Evolutionary conservation across 2,797 vertebrate species (phyloP).

Genomic region (Pangasius krempfi): DNA sequence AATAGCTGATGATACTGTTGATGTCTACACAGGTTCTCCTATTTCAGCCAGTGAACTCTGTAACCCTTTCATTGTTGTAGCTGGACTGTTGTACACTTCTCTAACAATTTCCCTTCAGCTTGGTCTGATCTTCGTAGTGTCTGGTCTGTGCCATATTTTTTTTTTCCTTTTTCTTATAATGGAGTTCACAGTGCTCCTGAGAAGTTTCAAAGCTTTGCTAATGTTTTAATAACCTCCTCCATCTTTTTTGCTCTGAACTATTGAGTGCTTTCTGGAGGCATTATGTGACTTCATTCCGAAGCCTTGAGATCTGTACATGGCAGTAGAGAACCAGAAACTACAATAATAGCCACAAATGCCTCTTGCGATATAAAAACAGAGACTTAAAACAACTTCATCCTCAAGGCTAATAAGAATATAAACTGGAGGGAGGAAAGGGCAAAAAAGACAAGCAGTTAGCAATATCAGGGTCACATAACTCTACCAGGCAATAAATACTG

Average conservation of each 20-base stretch:
- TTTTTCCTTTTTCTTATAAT: neutral
- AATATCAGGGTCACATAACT: constrained; percentile 40
- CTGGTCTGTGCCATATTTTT: neutral
- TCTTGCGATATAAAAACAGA: neutral
- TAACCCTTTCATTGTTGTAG: neutral
- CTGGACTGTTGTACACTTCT: neutral
- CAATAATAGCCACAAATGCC: neutral
- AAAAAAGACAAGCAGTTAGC: constrained; percentile 48
- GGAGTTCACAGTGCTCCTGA: neutral
- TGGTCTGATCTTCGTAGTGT: too few species aligned
- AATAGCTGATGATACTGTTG: constrained; percentile 4
- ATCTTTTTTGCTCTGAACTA: neutral
- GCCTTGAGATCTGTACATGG: neutral
- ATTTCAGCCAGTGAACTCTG: neutral
- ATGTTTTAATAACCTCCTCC: neutral
- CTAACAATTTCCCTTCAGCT: neutral
- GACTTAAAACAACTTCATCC: constrained; percentile 38
- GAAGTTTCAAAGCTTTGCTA: neutral
- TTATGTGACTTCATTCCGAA: neutral
- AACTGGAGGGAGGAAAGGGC: constrained; percentile 45
- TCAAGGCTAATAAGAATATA: constrained; percentile 58
- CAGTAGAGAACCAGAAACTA: neutral
- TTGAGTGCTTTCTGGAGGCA: too few species aligned
- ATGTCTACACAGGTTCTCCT: constrained; percentile 16
- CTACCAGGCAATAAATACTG: constrained; percentile 47